phyloP scores from a whole-genome alignment of 2,113 vertebrate genomes.

The Desmodus rotundus region DNA sequence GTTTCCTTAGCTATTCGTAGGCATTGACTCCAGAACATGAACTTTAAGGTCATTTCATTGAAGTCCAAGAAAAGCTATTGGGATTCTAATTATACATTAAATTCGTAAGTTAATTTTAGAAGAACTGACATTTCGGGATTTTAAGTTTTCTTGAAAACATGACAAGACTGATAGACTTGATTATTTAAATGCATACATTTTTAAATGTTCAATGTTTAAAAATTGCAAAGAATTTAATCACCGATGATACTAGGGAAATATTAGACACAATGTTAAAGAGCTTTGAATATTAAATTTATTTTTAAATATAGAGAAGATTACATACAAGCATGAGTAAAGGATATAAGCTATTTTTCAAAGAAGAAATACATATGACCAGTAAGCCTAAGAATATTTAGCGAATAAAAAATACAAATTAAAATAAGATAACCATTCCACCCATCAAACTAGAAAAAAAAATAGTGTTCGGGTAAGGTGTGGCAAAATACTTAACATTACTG shows the following conservation, averaged over 20 bases:
- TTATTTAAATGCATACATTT: background rate
- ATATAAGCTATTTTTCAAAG: background rate
- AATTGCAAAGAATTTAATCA: background rate
- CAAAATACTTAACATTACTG: background rate
- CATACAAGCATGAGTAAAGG: background rate
- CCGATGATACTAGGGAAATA: background rate
- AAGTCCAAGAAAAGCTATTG: background rate
- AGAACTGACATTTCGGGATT: background rate
- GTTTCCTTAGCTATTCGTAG: background rate
- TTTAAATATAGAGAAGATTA: background rate
- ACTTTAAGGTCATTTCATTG: background rate
- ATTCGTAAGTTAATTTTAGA: background rate
- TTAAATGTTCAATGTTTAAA: background rate
- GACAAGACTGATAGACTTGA: background rate
- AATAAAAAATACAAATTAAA: constrained; percentile 8
- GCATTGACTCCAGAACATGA: background rate
- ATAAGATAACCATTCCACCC: background rate
- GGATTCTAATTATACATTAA: background rate
- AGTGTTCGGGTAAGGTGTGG: background rate
- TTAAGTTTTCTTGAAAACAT: background rate
- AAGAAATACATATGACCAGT: background rate
- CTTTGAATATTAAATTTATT: background rate
- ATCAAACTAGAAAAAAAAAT: background rate
- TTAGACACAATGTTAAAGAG: background rate
- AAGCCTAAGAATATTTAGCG: background rate